phyloP scores from a whole-genome alignment of 30 jellyfish, hydroid and myxozoan species.

The Aurelia sp. region DNA sequence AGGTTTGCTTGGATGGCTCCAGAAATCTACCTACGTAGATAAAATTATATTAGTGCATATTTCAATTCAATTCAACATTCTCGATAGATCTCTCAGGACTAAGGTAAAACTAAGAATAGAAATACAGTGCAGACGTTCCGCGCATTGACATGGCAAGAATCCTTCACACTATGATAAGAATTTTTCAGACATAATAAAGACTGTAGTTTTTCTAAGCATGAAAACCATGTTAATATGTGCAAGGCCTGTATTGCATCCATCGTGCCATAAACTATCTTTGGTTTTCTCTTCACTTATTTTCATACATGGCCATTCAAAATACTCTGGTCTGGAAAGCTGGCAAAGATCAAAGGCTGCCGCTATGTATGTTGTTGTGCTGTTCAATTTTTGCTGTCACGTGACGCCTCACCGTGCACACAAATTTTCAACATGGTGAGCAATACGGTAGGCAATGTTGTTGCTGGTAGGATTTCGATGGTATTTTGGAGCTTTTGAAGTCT shows the following conservation, averaged over 20 bases:
- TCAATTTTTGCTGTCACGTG: background rate
- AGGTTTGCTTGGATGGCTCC: constrained; percentile 84
- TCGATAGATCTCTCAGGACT: too few relatives aligned
- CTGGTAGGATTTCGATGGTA: background rate
- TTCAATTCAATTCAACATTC: background rate
- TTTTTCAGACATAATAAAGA: too few relatives aligned
- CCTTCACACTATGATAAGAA: too few relatives aligned
- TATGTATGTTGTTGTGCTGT: background rate
- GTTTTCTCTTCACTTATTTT: too few relatives aligned
- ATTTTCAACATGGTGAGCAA: background rate
- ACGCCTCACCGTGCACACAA: constrained; percentile 7
- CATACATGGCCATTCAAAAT: background rate
- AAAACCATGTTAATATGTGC: too few relatives aligned
- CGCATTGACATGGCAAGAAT: too few relatives aligned
- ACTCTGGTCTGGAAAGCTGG: background rate
- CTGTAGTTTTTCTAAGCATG: too few relatives aligned
- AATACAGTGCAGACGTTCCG: too few relatives aligned
- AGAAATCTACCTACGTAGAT: constrained; percentile 79
- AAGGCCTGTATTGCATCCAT: too few relatives aligned
- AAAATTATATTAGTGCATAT: background rate
- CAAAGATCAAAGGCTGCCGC: background rate
- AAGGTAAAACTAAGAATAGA: too few relatives aligned
- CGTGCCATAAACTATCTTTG: too few relatives aligned
- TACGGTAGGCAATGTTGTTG: background rate
- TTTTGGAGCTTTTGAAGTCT: background rate